phyloP scores from a whole-genome alignment of 2,113 vertebrate genomes.

The Tupaia chinensis region DNA sequence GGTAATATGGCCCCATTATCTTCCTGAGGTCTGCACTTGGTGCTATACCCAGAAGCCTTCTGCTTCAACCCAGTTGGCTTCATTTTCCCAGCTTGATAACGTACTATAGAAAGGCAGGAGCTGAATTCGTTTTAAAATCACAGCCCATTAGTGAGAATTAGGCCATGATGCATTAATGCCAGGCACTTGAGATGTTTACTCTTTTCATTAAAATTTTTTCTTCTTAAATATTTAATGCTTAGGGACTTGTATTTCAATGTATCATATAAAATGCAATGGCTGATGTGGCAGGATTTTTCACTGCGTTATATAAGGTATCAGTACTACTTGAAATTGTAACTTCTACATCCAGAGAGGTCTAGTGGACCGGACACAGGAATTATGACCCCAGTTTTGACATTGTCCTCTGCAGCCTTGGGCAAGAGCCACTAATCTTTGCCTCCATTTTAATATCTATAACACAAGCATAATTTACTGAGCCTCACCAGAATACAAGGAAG shows the following conservation, averaged over 20 bases:
- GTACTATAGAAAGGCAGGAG: neutral
- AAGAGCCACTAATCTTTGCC: slow-evolving; percentile 24
- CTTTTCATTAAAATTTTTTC: slow-evolving; percentile 71
- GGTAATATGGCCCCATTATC: neutral
- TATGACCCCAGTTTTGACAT: slow-evolving; percentile 34
- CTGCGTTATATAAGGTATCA: neutral
- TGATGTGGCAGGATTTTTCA: slow-evolving; percentile 13
- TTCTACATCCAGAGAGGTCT: slow-evolving; percentile 36
- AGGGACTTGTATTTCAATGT: slow-evolving; percentile 57
- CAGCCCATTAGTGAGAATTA: slow-evolving; percentile 58
- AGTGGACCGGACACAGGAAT: slow-evolving; percentile 11
- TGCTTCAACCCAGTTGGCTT: neutral
- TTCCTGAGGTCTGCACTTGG: neutral
- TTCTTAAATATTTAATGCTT: slow-evolving; percentile 78
- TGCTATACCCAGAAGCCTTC: slow-evolving; percentile 28
- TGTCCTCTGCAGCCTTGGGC: slow-evolving; percentile 18
- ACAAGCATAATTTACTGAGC: slow-evolving; percentile 20
- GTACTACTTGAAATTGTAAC: slow-evolving; percentile 32
- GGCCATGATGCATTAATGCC: neutral
- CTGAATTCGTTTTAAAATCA: slow-evolving; percentile 67
- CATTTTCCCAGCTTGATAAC: neutral
- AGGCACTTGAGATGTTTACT: slow-evolving; percentile 64
- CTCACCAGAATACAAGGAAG: slow-evolving; percentile 24
- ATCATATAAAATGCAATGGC: slow-evolving; percentile 39
- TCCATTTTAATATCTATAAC: slow-evolving; percentile 62